Percentiles rank a stretch among this genome's conserved stretches.
Conservation (phyloP, 2,113 vertebrate species). For the Chroicocephalus ridibundus region DNA sequence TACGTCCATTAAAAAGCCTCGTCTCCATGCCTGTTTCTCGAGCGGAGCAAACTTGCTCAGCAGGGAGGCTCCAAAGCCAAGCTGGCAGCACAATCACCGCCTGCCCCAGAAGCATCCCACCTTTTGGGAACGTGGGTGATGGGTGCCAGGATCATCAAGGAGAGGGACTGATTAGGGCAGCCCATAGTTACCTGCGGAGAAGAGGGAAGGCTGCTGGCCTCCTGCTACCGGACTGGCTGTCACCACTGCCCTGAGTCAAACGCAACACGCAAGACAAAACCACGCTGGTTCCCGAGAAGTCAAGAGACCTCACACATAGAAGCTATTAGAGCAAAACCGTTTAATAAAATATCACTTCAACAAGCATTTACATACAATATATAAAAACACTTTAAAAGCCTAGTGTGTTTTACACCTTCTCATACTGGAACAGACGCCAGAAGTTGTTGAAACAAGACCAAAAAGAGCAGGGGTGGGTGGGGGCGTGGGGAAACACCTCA, state of each 20-base stretch:
- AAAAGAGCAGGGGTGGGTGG: not conserved
- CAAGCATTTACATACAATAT: slow-evolving; percentile 61
- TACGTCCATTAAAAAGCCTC: not conserved
- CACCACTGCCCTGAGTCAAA: not conserved
- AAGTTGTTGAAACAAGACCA: not conserved
- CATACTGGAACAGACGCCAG: not conserved
- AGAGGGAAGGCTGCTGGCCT: not conserved
- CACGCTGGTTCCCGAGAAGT: not conserved
- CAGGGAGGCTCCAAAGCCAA: not conserved
- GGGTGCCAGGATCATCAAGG: not conserved
- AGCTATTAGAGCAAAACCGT: slow-evolving; percentile 48
- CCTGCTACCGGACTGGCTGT: not conserved
- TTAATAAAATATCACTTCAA: slow-evolving; percentile 70
- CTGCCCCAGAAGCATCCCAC: not conserved
- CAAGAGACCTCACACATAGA: not conserved
- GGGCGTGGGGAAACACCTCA: not conserved
- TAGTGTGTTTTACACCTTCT: not conserved
- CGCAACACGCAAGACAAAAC: not conserved
- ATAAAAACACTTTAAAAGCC: slow-evolving; percentile 55
- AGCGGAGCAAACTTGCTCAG: not conserved
- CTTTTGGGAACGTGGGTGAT: not conserved
- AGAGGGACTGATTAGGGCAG: not conserved
- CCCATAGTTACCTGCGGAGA: not conserved
- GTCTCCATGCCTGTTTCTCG: not conserved
- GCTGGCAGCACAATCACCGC: not conserved